Conservation (phyloP, 2,113 vertebrate species). For the Oryzias woworae region DNA sequence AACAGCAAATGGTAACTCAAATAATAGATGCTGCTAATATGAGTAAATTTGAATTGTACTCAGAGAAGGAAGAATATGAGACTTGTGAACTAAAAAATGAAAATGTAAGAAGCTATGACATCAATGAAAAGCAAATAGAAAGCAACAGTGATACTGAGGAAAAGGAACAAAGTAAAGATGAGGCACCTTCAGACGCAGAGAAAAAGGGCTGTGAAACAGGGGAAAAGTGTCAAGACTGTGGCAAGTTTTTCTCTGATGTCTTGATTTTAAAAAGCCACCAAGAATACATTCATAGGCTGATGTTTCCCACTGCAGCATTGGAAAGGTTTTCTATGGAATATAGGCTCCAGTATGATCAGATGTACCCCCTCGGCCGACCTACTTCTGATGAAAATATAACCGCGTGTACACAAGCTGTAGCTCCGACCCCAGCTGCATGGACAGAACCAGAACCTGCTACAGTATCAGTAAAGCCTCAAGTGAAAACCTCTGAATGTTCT, state of each 20-base stretch:
- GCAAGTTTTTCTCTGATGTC: slow-evolving; percentile 94
- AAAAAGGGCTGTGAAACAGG: slow-evolving; percentile 77
- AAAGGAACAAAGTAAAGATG: slow-evolving; percentile 21
- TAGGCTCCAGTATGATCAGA: slow-evolving; percentile 91
- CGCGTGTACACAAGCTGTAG: slow-evolving; percentile 18
- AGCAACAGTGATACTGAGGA: slow-evolving; percentile 23
- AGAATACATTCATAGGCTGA: slow-evolving; percentile 91
- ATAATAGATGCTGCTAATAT: slow-evolving; percentile 33
- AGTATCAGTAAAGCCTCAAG: slow-evolving; percentile 43
- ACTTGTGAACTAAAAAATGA: slow-evolving; percentile 47
- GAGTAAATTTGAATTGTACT: slow-evolving; percentile 67
- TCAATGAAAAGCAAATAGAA: slow-evolving; percentile 11
- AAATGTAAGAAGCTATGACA: slow-evolving; percentile 77
- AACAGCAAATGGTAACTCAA: slow-evolving; percentile 80
- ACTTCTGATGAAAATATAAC: slow-evolving; percentile 43
- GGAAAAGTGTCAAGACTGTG: slow-evolving; percentile 83
- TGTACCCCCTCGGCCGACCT: slow-evolving; percentile 83
- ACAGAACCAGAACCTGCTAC: slow-evolving; percentile 40
- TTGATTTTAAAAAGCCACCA: slow-evolving; percentile 98
- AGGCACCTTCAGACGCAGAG: slow-evolving; percentile 15
- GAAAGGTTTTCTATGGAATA: slow-evolving; percentile 95
- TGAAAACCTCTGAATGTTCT: slow-evolving; percentile 36
- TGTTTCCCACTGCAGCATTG: slow-evolving; percentile 89
- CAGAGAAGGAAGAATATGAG: slow-evolving; percentile 30
- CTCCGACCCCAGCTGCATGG: neutral